Evolutionary conservation across 2,797 vertebrate genomes (phyloP).

Genomic region (Aplochiton taeniatus): DNA sequence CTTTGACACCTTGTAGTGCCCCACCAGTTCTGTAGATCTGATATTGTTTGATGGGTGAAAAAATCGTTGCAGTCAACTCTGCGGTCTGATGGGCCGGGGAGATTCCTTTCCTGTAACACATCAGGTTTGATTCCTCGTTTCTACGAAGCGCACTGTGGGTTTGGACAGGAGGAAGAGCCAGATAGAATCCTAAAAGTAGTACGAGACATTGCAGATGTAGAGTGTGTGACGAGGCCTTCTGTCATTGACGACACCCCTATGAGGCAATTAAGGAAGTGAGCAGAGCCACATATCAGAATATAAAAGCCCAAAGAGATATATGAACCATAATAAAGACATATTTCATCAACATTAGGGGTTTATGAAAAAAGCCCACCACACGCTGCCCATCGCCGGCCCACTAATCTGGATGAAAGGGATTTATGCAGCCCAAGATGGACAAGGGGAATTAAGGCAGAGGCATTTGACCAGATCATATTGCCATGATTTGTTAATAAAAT

Average conservation of each 20-base stretch:
- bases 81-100: neutral
- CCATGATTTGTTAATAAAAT: conserved; percentile 72
- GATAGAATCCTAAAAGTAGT: no score
- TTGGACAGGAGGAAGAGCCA: neutral
- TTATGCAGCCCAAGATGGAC: conserved; percentile 59
- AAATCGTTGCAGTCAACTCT: neutral
- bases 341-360: conserved; percentile 64
- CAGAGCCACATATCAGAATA: conserved; percentile 54
- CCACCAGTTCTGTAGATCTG: neutral
- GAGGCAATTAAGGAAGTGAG: conserved; percentile 44
- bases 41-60: neutral
- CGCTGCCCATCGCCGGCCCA: conserved; percentile 37
- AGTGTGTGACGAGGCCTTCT: no score
- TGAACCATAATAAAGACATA: conserved; percentile 59
- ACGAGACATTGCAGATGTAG: no score
- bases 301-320: conserved; percentile 45
- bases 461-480: conserved; percentile 67
- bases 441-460: conserved; percentile 65
- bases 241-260: conserved; percentile 11
- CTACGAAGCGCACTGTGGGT: neutral
- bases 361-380: conserved; percentile 54
- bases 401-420: conserved; percentile 62
- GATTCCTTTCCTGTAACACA: neutral
- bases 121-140: no score
- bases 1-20: neutral